A percentile compares a stretch with the other conserved stretches of the same genome.
These are phyloP conservation scores for Coelinius sp. DNA, from an alignment of 2,888 invertebrate genomes.

Conservation along the genomic window DNA sequence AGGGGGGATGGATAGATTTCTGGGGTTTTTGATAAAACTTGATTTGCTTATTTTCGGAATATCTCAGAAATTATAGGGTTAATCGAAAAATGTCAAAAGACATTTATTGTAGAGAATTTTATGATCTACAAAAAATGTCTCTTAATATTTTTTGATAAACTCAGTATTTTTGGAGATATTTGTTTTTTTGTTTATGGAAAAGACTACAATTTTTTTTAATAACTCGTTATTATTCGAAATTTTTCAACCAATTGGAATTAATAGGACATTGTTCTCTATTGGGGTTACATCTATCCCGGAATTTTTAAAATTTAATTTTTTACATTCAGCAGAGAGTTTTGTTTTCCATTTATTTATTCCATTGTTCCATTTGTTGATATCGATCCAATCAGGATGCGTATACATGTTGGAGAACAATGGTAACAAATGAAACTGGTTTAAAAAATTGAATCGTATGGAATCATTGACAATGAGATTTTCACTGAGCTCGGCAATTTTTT, in stretches of 20 bases:
- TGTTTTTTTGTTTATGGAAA: too few relatives aligned
- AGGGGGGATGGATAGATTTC: too few relatives aligned
- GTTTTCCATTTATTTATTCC: background rate
- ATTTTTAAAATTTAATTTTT: background rate
- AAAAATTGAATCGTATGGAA: slow-evolving; percentile 16
- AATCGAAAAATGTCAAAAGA: too few relatives aligned
- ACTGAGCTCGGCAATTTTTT: slow-evolving; percentile 2
- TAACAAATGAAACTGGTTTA: slow-evolving; percentile 32
- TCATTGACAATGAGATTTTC: slow-evolving; percentile 32
- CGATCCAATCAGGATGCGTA: slow-evolving; percentile 17
- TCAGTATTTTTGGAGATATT: too few relatives aligned
- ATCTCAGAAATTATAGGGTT: too few relatives aligned
- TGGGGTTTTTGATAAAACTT: too few relatives aligned
- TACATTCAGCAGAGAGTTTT: background rate
- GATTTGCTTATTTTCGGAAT: too few relatives aligned
- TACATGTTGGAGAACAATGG: slow-evolving; percentile 31
- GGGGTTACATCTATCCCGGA: background rate
- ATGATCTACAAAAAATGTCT: too few relatives aligned
- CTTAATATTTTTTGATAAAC: too few relatives aligned
- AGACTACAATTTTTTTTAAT: too few relatives aligned
- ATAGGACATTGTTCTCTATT: background rate
- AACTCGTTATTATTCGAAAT: too few relatives aligned
- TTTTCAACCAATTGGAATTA: background rate
- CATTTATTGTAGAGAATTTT: too few relatives aligned
- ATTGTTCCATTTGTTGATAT: background rate